phyloP scores from a whole-genome alignment of 2,797 vertebrate species.

The Momotus momota region DNA sequence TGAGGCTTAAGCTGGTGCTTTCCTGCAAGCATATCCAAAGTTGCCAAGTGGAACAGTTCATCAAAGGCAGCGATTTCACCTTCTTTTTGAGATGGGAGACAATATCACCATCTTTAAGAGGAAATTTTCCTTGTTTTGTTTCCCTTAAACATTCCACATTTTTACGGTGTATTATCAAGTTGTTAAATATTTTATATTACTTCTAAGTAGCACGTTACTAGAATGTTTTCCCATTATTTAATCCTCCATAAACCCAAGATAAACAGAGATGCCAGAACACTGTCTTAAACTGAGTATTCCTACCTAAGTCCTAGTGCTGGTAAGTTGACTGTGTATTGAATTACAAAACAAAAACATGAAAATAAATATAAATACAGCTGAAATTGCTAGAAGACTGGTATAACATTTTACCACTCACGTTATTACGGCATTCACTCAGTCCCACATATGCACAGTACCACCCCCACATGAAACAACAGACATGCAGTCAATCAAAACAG shows the following conservation, averaged over 20 bases:
- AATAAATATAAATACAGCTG: background rate
- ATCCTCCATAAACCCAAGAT: background rate
- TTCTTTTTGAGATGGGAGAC: background rate
- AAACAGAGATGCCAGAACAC: background rate
- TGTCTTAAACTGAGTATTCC: background rate
- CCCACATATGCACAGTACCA: rapidly evolving
- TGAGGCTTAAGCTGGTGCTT: background rate
- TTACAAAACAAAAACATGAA: slow-evolving; percentile 1
- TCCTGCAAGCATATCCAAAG: background rate
- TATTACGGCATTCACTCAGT: background rate
- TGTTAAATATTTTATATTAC: background rate
- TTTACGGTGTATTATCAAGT: background rate
- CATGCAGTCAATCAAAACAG: background rate
- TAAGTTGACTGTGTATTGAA: background rate
- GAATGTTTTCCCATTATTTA: background rate
- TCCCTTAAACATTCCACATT: background rate
- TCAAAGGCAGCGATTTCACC: background rate
- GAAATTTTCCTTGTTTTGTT: background rate
- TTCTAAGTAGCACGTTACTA: background rate
- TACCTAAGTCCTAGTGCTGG: background rate
- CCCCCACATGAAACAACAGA: background rate
- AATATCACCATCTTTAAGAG: background rate
- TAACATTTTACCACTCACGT: background rate
- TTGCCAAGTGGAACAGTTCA: background rate
- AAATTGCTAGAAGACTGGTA: background rate